Conservation (phyloP, 2,888 invertebrate genomes). For the Caenorhabditis sulstoni region DNA sequence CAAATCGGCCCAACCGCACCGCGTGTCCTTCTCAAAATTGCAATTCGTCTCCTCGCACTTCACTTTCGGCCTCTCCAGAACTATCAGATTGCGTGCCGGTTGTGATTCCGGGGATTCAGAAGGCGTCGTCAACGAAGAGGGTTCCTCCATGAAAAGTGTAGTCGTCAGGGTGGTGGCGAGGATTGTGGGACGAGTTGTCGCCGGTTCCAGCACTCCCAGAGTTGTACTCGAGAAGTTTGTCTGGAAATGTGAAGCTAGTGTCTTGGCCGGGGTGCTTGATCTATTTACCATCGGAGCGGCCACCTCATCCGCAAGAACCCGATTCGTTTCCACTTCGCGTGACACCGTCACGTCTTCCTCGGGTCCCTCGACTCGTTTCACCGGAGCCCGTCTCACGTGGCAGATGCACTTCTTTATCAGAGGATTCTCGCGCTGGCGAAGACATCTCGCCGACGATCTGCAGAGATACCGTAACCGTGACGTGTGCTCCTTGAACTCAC, state of each 20-base stretch:
- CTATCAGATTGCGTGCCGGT: conserved; percentile 21
- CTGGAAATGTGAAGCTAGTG: too few relatives aligned
- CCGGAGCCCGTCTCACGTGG: conserved; percentile 60
- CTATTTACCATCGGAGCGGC: conserved; percentile 13
- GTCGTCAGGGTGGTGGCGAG: conserved; percentile 5
- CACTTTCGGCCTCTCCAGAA: conserved; percentile 12
- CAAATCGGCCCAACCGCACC: conserved; percentile 69
- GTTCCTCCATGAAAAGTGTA: conserved; percentile 4
- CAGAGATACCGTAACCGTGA: neutral
- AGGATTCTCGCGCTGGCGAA: conserved; percentile 67
- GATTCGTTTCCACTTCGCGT: conserved; percentile 52
- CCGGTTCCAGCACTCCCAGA: too few relatives aligned
- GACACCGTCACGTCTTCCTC: conserved; percentile 22
- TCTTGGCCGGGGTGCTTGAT: too few relatives aligned
- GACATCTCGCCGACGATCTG: conserved; percentile 63
- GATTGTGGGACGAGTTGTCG: too few relatives aligned
- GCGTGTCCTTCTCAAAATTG: conserved; percentile 57
- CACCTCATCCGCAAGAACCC: conserved; percentile 46
- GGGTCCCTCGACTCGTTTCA: conserved; percentile 34
- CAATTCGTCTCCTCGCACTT: conserved; percentile 51
- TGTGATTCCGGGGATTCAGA: too few relatives aligned
- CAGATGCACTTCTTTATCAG: conserved; percentile 68
- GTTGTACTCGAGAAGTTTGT: conserved; percentile 1
- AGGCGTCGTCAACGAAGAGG: neutral
- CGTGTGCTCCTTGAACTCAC: conserved; percentile 15